phyloP scores from a whole-genome alignment of 2,888 invertebrate genomes.

The Hyposoter didymator region DNA sequence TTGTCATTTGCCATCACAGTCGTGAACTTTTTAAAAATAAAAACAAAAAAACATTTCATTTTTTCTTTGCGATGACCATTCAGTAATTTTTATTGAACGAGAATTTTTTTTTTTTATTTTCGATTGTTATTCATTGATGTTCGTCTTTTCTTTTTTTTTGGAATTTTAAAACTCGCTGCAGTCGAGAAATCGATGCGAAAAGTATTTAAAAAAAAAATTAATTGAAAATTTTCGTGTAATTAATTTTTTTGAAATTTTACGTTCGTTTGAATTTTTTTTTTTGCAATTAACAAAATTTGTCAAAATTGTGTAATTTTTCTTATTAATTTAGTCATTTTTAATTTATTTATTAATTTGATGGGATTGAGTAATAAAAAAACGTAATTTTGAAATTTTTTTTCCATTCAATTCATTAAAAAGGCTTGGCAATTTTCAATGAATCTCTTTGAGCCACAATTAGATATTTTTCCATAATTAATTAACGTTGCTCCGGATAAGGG shows the following conservation, averaged over 20 bases:
- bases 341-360: too few species aligned
- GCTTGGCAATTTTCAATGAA: neutral
- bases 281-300: neutral
- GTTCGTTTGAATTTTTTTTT: neutral
- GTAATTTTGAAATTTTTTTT: neutral
- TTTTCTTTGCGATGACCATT: neutral
- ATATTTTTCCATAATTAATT: constrained; percentile 2
- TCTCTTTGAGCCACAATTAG: neutral
- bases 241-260: too few species aligned
- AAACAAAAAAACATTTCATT: neutral
- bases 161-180: neutral
- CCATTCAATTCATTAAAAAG: neutral
- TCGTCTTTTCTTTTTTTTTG: neutral
- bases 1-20: neutral
- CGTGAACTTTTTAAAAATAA: neutral
- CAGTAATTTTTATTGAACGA: too few species aligned
- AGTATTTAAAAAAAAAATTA: neutral
- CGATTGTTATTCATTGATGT: neutral
- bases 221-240: neutral
- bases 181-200: neutral
- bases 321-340: neutral
- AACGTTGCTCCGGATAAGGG: neutral
- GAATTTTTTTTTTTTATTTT: neutral
- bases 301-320: neutral
- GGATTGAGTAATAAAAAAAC: too few species aligned